Conservation (phyloP, 2,113 vertebrate genomes). For the Stomatorhinus ivindoensis region DNA sequence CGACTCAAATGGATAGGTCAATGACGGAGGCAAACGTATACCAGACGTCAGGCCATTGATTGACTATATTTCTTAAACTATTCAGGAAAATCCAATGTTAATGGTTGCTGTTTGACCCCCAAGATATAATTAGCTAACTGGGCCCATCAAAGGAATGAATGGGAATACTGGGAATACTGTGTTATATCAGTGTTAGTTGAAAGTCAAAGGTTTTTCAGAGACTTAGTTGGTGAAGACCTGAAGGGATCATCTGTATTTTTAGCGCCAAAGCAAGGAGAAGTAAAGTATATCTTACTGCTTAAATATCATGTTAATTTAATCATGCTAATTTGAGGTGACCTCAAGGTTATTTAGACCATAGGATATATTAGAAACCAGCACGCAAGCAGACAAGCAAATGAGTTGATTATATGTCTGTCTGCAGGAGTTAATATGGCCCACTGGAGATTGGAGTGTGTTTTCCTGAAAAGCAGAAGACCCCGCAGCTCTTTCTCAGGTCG, state of each 20-base stretch:
- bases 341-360: not conserved
- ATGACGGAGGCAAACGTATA: not conserved
- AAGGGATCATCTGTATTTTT: not conserved
- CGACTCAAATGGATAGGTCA: slow-evolving; percentile 2
- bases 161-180: not conserved
- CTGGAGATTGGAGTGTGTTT: not conserved
- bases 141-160: not conserved
- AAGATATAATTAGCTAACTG: slow-evolving; percentile 7
- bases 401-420: not conserved
- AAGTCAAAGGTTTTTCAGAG: not conserved
- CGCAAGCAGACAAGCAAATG: not conserved
- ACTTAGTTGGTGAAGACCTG: not conserved
- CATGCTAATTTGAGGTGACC: not conserved
- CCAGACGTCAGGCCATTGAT: not conserved
- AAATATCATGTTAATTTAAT: not conserved
- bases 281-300: not conserved
- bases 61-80: not conserved
- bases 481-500: not conserved
- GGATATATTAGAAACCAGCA: not conserved
- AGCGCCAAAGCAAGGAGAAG: not conserved
- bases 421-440: not conserved
- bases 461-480: not conserved
- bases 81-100: not conserved
- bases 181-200: not conserved
- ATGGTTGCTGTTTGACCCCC: slow-evolving; percentile 15